Evolutionary conservation across 2,888 invertebrate genomes (phyloP), one percentile per base, ranked within the genome.

Genomic region (Salticus scenicus): DNA sequence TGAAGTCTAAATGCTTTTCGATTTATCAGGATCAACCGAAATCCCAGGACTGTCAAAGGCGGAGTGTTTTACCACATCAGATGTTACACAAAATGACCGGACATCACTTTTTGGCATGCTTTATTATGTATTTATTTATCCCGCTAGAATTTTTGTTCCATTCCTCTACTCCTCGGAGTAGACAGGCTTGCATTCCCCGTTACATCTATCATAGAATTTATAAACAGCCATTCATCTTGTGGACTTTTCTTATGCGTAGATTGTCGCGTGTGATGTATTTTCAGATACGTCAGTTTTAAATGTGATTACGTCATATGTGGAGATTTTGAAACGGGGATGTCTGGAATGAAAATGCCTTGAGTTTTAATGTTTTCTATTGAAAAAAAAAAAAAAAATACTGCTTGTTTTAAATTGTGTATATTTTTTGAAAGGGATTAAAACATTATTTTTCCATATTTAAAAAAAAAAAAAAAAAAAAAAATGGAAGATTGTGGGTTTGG

Each of bases 41-140:
- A 57, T 57, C 57, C 57, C 57, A 24, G 57, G 24, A 20, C 57
- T 57, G 57, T 57, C 57, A 57, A 57, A 57, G 20, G 24, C 57
- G 24, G 57, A 24, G 24, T 24, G 57, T 57, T 57, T 57, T 57
- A 4, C 57, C 57, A 57, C 57, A 57, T 57, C 57, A 57, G 57
- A 57, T 12, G 24, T 5, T 57, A 57, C 20, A 57, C 24, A 57
- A 57, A 57, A 57, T 24, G 57, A 24, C 57, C 12, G 57, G 57
- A 57, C 57, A 57, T 57, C 57, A 24, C 57, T 24, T 57, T n/a
- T 72, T 42, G 67, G 41, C 51, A n/a, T 73, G 42, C 72, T 80
- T 80, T 47, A 75, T 75, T 71, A 70, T 70, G 42, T 71, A 82
- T 75, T 82, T 82, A 82, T 82, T 82, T 82, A 82, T 82, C 42